phyloP scores from a whole-genome alignment of 53 echinoderm and acorn worm species.

The Holothuria scabra region DNA sequence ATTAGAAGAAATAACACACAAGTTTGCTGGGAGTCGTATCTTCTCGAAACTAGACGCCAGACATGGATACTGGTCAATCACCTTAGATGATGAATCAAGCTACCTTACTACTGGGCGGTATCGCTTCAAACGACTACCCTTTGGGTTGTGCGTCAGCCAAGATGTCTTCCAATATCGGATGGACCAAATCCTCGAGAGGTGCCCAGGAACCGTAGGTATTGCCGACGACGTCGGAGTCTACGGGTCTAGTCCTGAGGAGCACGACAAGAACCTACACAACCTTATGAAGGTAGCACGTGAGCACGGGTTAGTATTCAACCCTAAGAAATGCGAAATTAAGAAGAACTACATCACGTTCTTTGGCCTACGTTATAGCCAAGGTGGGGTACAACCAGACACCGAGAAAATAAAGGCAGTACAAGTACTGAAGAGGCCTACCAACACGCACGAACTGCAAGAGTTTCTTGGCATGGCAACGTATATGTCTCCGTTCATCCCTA shows the following conservation, averaged over 20 bases:
- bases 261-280: slow-evolving; percentile 47
- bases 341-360: slow-evolving; percentile 32
- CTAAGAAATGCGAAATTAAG: slow-evolving; percentile 57
- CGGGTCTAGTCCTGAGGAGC: slow-evolving; percentile 30
- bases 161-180: slow-evolving; percentile 70
- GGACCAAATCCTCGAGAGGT: slow-evolving; percentile 69
- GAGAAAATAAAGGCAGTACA: slow-evolving; percentile 49
- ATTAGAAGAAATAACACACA: slow-evolving; percentile 60
- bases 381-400: slow-evolving; percentile 48
- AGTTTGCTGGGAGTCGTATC: slow-evolving; percentile 46
- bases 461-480: slow-evolving; percentile 55
- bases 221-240: slow-evolving; percentile 63
- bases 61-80: slow-evolving; percentile 45
- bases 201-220: slow-evolving; percentile 64
- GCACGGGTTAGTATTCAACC: slow-evolving; percentile 58
- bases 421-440: slow-evolving; percentile 36
- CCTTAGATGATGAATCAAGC: slow-evolving; percentile 43
- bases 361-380: slow-evolving; percentile 41
- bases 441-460: slow-evolving; percentile 21
- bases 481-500: slow-evolving; percentile 58
- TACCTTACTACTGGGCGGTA: slow-evolving; percentile 68
- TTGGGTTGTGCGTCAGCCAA: slow-evolving; percentile 65
- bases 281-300: slow-evolving; percentile 36
- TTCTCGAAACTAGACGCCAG: slow-evolving; percentile 67
- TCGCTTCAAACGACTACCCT: slow-evolving; percentile 56